Conservation (phyloP, 2,888 invertebrate species). For the Mesorhabditis sp. region DNA sequence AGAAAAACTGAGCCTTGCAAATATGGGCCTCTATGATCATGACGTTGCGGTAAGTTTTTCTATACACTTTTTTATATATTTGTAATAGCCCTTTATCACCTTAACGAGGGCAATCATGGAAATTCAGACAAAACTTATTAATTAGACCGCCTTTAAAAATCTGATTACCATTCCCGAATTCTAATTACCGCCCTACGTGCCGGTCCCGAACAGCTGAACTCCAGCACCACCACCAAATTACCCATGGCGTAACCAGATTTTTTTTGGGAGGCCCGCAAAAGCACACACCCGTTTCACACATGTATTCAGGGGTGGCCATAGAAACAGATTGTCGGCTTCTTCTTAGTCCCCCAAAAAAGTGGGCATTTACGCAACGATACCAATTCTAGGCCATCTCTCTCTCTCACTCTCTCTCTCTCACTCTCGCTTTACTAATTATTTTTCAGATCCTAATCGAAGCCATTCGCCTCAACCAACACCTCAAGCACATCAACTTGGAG, state of each 20-base stretch:
- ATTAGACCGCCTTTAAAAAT: no score
- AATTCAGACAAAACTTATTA: constrained; percentile 79
- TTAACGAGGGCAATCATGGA: constrained; percentile 60
- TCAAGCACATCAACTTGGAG: constrained; percentile 68
- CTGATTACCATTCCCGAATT: no score
- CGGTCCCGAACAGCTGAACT: no score
- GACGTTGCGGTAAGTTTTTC: constrained; percentile 66
- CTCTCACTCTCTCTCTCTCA: no score
- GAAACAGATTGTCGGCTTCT: neutral
- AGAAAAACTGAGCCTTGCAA: constrained; percentile 85
- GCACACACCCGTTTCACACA: no score
- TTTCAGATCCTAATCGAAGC: constrained; percentile 67
- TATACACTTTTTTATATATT: constrained; percentile 57
- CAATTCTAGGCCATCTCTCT: no score
- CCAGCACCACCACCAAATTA: no score
- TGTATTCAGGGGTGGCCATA: neutral
- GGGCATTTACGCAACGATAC: neutral
- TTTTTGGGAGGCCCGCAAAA: no score
- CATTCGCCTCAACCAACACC: constrained; percentile 59
- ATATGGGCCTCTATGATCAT: constrained; percentile 86
- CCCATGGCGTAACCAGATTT: no score
- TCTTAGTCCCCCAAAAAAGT: neutral
- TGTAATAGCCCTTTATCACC: constrained; percentile 67
- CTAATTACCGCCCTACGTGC: no score
- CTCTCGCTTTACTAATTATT: neutral